These are phyloP conservation scores for Epinephelus lanceolatus DNA, from an alignment of 2,113 vertebrate genomes.

Conservation along the genomic window DNA sequence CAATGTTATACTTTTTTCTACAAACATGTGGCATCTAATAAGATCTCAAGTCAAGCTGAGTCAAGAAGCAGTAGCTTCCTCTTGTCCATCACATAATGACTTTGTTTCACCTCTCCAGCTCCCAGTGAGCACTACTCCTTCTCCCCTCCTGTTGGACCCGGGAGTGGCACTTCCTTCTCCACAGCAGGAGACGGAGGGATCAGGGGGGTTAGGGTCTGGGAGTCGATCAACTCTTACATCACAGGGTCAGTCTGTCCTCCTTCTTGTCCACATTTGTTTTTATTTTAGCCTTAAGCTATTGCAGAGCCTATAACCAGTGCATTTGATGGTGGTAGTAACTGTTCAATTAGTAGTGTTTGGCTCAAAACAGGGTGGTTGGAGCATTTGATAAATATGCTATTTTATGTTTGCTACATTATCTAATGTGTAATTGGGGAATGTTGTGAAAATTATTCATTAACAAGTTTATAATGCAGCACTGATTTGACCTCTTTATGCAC, in stretches of 20 bases:
- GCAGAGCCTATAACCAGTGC: background rate
- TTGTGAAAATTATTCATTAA: background rate
- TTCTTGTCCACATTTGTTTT: background rate
- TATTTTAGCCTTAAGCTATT: background rate
- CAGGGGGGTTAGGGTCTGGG: conserved; percentile 45
- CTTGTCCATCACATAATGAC: background rate
- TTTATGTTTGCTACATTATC: background rate
- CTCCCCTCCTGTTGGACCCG: conserved; percentile 30
- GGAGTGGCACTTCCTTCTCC: conserved; percentile 19
- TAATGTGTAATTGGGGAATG: background rate
- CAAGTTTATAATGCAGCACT: background rate
- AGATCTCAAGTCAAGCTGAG: background rate
- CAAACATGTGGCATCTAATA: background rate
- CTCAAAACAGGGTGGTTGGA: background rate
- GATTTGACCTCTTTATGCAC: background rate
- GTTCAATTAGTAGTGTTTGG: background rate
- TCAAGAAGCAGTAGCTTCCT: background rate
- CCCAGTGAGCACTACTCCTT: background rate
- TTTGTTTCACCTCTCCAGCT: conserved; percentile 10
- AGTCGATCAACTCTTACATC: background rate
- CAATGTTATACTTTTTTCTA: background rate
- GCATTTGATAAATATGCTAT: background rate
- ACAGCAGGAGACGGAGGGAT: background rate
- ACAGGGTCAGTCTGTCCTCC: conserved; percentile 25
- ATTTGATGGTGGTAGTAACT: background rate